Evolutionary conservation across 2,888 invertebrate species (phyloP).

Genomic region (Heliconius cydno): DNA sequence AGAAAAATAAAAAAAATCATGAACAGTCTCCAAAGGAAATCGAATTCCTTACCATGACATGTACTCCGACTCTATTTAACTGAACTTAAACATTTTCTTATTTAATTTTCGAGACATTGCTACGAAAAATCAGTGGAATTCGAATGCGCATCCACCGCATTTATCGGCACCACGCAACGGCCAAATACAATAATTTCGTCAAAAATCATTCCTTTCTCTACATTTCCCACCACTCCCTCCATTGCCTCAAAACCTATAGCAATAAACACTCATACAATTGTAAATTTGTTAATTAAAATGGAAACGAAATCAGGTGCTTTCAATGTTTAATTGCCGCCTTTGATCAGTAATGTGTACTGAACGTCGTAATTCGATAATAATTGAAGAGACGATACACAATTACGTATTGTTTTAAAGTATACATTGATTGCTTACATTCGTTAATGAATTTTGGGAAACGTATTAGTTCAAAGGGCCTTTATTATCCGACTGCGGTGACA

Average conservation of each 20-base stretch:
- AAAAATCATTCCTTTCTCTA: neutral
- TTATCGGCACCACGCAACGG: too few species aligned
- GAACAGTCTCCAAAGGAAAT: too few species aligned
- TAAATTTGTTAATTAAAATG: conserved; percentile 47
- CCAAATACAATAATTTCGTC: too few species aligned
- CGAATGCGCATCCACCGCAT: too few species aligned
- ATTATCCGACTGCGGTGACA: too few species aligned
- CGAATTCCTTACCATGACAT: too few species aligned
- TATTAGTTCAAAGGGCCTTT: too few species aligned
- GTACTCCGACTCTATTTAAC: too few species aligned
- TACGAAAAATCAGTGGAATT: too few species aligned
- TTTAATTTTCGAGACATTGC: too few species aligned
- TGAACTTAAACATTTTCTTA: too few species aligned
- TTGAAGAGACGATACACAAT: conserved; percentile 35
- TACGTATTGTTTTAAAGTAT: conserved; percentile 30
- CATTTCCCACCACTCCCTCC: neutral
- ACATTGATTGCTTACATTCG: conserved; percentile 28
- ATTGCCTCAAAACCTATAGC: neutral
- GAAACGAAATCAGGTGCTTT: conserved; percentile 35
- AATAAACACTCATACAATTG: conserved; percentile 21
- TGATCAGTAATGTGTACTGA: conserved; percentile 44
- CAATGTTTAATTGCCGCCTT: conserved; percentile 49
- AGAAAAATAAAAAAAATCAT: too few species aligned
- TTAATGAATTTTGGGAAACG: conserved; percentile 1
- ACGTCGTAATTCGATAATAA: conserved; percentile 41